Percentiles rank a stretch among this genome's conserved stretches.
These are phyloP conservation scores for Elmis aenea DNA, from an alignment of 2,888 invertebrate genomes.

Conservation along the genomic window DNA sequence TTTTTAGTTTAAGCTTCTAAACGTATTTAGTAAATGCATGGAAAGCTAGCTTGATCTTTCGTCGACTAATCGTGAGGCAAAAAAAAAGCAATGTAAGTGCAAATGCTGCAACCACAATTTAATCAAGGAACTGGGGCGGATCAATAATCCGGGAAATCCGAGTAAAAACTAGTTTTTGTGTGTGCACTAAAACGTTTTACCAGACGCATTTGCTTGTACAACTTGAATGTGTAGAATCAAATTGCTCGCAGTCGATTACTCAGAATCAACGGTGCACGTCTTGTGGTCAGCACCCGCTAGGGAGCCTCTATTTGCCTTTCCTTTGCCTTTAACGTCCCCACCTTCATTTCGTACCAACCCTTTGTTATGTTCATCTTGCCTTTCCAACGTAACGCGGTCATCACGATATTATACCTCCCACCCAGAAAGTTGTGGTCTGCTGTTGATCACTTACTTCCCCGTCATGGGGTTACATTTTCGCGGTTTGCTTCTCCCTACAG, in stretches of 20 bases:
- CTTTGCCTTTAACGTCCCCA: slow-evolving; percentile 7
- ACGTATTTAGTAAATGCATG: too few species aligned
- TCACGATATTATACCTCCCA: too few species aligned
- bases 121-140: too few species aligned
- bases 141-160: too few species aligned
- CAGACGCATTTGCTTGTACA: slow-evolving; percentile 17
- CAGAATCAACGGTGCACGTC: slow-evolving; percentile 35
- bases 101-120: too few species aligned
- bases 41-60: too few species aligned
- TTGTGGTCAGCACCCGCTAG: slow-evolving; percentile 33
- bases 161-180: slow-evolving; percentile 6
- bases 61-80: too few species aligned
- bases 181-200: slow-evolving; percentile 9
- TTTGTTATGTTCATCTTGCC: slow-evolving; percentile 3
- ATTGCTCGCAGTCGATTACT: slow-evolving; percentile 33
- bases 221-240: slow-evolving; percentile 27
- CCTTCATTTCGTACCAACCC: slow-evolving; percentile 10
- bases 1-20: too few species aligned
- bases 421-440: slow-evolving; percentile 8
- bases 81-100: too few species aligned
- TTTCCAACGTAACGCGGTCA: too few species aligned
- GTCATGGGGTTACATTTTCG: slow-evolving; percentile 8
- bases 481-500: slow-evolving; percentile 7
- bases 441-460: slow-evolving; percentile 9
- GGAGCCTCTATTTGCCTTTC: slow-evolving; percentile 27